These are phyloP conservation scores for Synchiropus splendidus DNA, from an alignment of 2,113 vertebrate genomes.

Conservation along the genomic window DNA sequence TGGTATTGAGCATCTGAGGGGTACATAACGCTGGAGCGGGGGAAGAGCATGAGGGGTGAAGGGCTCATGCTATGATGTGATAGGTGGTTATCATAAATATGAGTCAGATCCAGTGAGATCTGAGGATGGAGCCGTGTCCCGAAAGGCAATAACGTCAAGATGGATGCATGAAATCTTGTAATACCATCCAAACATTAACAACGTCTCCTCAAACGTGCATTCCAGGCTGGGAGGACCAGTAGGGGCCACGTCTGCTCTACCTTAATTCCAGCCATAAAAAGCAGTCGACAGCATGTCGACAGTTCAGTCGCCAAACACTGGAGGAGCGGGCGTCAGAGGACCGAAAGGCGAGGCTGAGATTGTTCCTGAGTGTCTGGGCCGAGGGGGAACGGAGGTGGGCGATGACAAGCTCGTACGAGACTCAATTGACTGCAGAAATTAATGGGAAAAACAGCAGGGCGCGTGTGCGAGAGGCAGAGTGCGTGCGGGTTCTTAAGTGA, in stretches of 20 bases:
- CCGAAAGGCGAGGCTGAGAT: constrained; percentile 32
- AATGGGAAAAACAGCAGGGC: constrained; percentile 46
- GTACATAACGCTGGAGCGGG: no score
- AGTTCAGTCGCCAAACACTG: constrained; percentile 7
- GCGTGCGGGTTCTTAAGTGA: neutral
- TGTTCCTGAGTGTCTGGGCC: constrained; percentile 24
- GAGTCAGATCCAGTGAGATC: no score
- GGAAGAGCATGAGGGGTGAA: no score
- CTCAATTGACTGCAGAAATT: constrained; percentile 27
- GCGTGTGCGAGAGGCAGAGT: constrained; percentile 1
- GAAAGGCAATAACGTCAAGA: neutral
- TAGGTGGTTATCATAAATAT: no score
- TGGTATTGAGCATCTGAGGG: no score
- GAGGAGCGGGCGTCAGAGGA: constrained; percentile 34
- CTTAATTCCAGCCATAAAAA: constrained; percentile 36
- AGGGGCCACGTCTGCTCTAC: constrained; percentile 18
- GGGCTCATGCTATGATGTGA: no score
- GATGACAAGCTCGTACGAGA: constrained; percentile 46
- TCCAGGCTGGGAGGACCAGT: constrained; percentile 20
- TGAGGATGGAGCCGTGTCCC: no score
- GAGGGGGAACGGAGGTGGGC: constrained; percentile 16
- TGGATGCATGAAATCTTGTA: constrained; percentile 2
- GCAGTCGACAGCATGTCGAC: constrained; percentile 10
- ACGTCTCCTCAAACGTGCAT: constrained; percentile 9
- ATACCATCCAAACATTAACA: constrained; percentile 8